Evolutionary conservation across 2,888 invertebrate species (phyloP).

Genomic region (Andrena marginata): DNA sequence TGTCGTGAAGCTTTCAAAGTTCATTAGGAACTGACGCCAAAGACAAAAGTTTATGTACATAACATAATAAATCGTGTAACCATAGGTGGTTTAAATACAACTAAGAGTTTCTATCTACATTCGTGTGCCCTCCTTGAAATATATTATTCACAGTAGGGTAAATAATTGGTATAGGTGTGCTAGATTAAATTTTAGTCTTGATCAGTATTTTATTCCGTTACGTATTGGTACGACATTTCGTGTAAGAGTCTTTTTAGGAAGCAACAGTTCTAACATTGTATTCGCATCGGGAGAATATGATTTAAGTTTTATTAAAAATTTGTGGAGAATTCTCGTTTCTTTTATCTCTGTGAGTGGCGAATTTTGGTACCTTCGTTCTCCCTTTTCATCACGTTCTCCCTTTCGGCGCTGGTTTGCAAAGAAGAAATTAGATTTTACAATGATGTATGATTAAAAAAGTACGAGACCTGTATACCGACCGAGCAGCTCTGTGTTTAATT

Average conservation of each 20-base stretch:
- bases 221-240: background rate
- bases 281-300: background rate
- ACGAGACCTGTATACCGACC: constrained; percentile 12
- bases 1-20: background rate
- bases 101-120: too few relatives aligned
- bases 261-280: background rate
- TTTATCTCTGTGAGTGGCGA: too few relatives aligned
- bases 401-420: background rate
- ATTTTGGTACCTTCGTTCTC: background rate
- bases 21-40: background rate
- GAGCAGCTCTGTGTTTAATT: background rate
- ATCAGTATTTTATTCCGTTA: background rate
- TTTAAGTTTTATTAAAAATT: background rate
- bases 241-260: background rate
- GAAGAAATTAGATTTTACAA: background rate
- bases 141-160: too few relatives aligned
- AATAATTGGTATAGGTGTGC: background rate
- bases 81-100: too few relatives aligned
- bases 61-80: background rate
- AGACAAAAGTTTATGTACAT: constrained; percentile 5
- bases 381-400: background rate
- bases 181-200: background rate
- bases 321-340: background rate
- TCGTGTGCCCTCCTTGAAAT: too few relatives aligned
- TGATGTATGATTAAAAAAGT: background rate